Evolutionary conservation across 2,888 invertebrate species (phyloP).

Genomic region (Tipula lateralis): DNA sequence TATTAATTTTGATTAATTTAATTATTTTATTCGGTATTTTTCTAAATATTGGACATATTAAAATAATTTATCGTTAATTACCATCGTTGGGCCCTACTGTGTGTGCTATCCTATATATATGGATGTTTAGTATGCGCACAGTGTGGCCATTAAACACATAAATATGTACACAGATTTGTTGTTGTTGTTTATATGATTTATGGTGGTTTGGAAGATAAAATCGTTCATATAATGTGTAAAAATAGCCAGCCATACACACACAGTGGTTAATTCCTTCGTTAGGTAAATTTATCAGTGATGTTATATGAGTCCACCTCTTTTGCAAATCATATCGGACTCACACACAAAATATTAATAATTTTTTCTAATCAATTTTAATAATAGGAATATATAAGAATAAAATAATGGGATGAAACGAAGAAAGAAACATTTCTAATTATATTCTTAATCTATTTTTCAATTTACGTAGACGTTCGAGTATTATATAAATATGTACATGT

Average conservation of each 20-base stretch:
- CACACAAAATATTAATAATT: background rate
- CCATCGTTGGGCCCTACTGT: background rate
- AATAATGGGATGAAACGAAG: background rate
- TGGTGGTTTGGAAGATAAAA: background rate
- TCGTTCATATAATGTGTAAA: background rate
- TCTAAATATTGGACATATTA: background rate
- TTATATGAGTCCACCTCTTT: background rate
- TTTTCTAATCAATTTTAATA: constrained; percentile 15
- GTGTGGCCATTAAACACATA: background rate
- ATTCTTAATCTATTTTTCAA: constrained; percentile 5
- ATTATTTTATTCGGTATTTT: background rate
- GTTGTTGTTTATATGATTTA: background rate
- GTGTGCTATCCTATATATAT: background rate
- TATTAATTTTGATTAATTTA: constrained; percentile 12
- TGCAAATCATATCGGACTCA: background rate
- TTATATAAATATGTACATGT: background rate
- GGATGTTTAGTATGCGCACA: background rate
- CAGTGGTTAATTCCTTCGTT: background rate
- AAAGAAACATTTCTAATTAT: background rate
- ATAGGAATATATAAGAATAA: background rate
- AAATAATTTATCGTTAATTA: constrained; percentile 9
- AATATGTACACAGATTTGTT: background rate
- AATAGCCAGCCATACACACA: background rate
- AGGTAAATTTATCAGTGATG: background rate
- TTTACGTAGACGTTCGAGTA: background rate